Evolutionary conservation across 1,140 invertebrate species (phyloP), one percentile per base, ranked within the genome.

Genomic region (Eumeta japonica): DNA sequence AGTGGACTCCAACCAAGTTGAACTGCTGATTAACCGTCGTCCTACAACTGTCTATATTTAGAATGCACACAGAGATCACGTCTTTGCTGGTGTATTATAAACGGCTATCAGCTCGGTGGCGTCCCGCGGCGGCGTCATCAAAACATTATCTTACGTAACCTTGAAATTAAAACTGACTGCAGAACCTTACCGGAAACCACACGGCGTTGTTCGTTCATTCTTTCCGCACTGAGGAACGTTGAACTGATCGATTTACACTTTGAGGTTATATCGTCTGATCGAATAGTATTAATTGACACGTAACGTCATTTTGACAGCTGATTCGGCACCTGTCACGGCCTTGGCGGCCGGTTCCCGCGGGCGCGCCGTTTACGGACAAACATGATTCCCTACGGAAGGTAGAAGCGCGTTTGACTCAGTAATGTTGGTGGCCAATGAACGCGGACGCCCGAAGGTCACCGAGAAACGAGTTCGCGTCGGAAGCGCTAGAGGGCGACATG

Each of bases 1-100:
- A n/a, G n/a, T n/a, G n/a, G n/a, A n/a, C n/a, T n/a, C n/a, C n/a
- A n/a, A n/a, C n/a, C n/a, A n/a, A n/a, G n/a, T n/a, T 65, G 60
- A 67, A 59, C 59, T 55, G 55, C 59, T 66, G 64, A 73, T 70
- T 68, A 73, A 67, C 59, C 55, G 64, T 58, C 65, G 62, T 66
- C 61, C 60, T 59, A 48, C 45, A 43, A 41, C 48, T 49, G 48
- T 55, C 58, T 73, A 73, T 73, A 65, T 70, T 55, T 70, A 73
- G 68, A 64, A 52, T 64, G 50, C 43, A 56, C 51, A 59, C 53
- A 64, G 58, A 70, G 67, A 72, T 66, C 67, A 67, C 56, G 51
- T 59, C 65, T 67, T 66, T 66, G 65, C 58, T 67, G 57, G 50
- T 55, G 49, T 63, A 63, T 61, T 67, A 55, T 67, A 63, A 63